A percentile compares a stretch with the other conserved stretches of the same genome.
Evolutionary conservation across 2,888 invertebrate species (phyloP).

Genomic region (Lithosia quadra): DNA sequence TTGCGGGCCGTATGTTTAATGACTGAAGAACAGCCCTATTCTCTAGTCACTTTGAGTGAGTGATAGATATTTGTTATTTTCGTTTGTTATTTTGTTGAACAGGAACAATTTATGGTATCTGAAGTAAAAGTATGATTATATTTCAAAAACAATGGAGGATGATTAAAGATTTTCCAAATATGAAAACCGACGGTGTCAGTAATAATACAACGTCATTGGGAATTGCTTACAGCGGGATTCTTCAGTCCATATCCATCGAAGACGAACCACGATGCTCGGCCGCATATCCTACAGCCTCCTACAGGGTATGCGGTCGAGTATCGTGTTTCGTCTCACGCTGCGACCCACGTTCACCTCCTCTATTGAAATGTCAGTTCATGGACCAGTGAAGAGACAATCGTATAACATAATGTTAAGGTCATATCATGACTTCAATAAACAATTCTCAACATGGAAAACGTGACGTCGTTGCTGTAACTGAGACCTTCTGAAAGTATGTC

Average conservation of each 20-base stretch:
- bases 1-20: background rate
- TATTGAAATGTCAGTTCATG: slow-evolving; percentile 85
- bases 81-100: background rate
- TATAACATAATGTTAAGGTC: slow-evolving; percentile 86
- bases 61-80: background rate
- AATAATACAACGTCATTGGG: no score
- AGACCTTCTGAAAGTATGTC: slow-evolving; percentile 82
- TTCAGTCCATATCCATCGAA: no score
- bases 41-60: background rate
- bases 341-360: slow-evolving; percentile 83
- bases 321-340: slow-evolving; percentile 81
- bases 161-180: no score
- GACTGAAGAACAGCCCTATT: background rate
- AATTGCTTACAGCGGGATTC: no score
- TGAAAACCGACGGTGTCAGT: no score
- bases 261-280: background rate
- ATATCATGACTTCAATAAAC: slow-evolving; percentile 86
- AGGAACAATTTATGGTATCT: no score
- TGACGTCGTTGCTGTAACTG: slow-evolving; percentile 79
- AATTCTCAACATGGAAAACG: slow-evolving; percentile 83
- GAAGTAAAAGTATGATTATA: background rate
- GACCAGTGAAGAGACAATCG: slow-evolving; percentile 85
- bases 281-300: slow-evolving; percentile 13
- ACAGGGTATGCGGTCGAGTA: slow-evolving; percentile 61
- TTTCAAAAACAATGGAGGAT: background rate